These are phyloP conservation scores for Brachionus plicatilis DNA, from an alignment of 1,140 invertebrate species.

Conservation along the genomic window DNA sequence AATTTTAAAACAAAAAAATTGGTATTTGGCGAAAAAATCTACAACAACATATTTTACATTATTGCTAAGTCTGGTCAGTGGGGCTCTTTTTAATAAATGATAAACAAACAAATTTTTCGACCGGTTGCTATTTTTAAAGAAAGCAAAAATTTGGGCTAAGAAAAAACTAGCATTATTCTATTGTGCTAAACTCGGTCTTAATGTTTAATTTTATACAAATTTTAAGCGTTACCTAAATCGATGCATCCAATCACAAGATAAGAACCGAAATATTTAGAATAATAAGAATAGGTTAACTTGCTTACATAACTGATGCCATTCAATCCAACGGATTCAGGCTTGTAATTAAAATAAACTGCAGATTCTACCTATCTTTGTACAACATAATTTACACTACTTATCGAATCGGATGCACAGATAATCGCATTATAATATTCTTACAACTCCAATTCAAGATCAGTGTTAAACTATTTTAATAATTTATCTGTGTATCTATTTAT, in stretches of 20 bases:
- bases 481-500: background rate
- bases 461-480: background rate
- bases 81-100: background rate
- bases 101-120: constrained; percentile 14
- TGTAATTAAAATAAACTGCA: background rate
- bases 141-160: background rate
- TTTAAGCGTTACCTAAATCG: constrained; percentile 13
- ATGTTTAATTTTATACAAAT: constrained; percentile 31
- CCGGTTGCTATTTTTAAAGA: background rate
- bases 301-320: constrained; percentile 19
- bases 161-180: background rate
- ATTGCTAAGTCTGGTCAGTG: background rate
- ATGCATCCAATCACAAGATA: background rate
- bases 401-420: background rate
- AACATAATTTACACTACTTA: background rate
- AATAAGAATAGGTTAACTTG: background rate
- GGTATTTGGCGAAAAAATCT: background rate
- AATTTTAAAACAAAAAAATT: background rate
- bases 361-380: background rate
- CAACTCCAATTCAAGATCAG: background rate
- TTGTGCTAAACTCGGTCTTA: background rate
- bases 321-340: background rate
- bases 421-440: background rate
- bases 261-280: background rate
- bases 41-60: constrained; percentile 9